A percentile compares a stretch with the other conserved stretches of the same genome.
Conservation (phyloP, 2,797 vertebrate species). For the Labeo calbasu region DNA sequence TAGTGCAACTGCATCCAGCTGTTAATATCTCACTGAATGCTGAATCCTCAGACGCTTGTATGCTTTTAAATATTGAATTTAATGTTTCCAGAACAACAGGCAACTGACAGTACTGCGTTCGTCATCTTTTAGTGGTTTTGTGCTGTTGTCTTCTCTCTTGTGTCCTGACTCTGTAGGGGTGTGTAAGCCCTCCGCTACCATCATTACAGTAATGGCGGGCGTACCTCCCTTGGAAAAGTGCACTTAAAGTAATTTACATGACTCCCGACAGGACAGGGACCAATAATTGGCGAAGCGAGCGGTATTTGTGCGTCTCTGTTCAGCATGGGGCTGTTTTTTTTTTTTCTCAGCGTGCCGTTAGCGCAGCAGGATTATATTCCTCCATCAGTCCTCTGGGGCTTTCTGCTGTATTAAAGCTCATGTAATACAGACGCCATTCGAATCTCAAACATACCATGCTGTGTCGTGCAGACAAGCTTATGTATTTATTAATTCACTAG, state of each 20-base stretch:
- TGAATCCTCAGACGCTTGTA: neutral
- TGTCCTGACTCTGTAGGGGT: conserved; percentile 21
- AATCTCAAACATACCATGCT: conserved; percentile 20
- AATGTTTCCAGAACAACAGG: neutral
- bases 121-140: conserved; percentile 28
- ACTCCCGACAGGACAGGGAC: conserved; percentile 77
- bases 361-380: conserved; percentile 25
- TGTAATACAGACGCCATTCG: conserved; percentile 24
- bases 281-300: conserved; percentile 79
- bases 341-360: conserved; percentile 21
- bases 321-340: conserved; percentile 39
- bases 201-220: conserved; percentile 74
- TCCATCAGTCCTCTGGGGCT: conserved; percentile 22
- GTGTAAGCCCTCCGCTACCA: conserved; percentile 55
- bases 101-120: neutral
- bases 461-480: conserved; percentile 20
- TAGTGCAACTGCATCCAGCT: conserved; percentile 61
- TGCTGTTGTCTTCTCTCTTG: neutral
- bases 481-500: neutral
- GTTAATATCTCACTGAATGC: neutral
- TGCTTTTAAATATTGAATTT: neutral
- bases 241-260: conserved; percentile 85
- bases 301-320: conserved; percentile 72
- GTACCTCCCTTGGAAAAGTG: conserved; percentile 73
- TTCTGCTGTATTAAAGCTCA: conserved; percentile 41